A percentile compares a stretch with the other conserved stretches of the same genome.
Evolutionary conservation across 2,797 vertebrate species (phyloP).

Genomic region (Loris lydekkerianus): DNA sequence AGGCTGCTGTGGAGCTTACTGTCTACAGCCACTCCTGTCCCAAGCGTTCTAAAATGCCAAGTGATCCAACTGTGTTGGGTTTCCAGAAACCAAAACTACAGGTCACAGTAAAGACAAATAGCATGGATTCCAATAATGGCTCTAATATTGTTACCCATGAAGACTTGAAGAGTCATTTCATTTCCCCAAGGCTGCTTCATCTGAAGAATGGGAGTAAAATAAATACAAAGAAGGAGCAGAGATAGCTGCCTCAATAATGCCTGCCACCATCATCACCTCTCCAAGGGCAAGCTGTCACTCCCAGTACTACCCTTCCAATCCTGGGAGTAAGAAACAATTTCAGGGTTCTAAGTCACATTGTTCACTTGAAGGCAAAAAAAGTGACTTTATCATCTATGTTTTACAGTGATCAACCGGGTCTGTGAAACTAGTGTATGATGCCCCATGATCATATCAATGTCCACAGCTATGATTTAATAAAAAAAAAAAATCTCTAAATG

Average conservation of each 20-base stretch:
- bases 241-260: neutral
- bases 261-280: neutral
- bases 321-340: neutral
- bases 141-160: neutral
- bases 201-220: conserved; percentile 26
- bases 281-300: neutral
- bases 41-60: neutral
- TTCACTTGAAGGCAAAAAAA: conserved; percentile 47
- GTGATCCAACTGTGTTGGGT: conserved; percentile 38
- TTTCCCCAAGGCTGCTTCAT: conserved; percentile 9
- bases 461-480: too few relatives aligned
- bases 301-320: neutral
- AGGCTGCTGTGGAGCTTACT: neutral
- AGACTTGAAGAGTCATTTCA: neutral
- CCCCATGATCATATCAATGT: too few relatives aligned
- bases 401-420: neutral
- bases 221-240: conserved; percentile 47
- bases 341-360: neutral
- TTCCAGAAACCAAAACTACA: conserved; percentile 14
- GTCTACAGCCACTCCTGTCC: neutral
- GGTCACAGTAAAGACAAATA: conserved; percentile 1
- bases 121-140: neutral
- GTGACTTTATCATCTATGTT: conserved; percentile 7
- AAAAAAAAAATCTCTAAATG: neutral
- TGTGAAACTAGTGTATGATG: too few relatives aligned